Base-by-base conservation (phyloP, 2,797 vertebrate genomes). In the Euphonia xanthogaster region DNA sequence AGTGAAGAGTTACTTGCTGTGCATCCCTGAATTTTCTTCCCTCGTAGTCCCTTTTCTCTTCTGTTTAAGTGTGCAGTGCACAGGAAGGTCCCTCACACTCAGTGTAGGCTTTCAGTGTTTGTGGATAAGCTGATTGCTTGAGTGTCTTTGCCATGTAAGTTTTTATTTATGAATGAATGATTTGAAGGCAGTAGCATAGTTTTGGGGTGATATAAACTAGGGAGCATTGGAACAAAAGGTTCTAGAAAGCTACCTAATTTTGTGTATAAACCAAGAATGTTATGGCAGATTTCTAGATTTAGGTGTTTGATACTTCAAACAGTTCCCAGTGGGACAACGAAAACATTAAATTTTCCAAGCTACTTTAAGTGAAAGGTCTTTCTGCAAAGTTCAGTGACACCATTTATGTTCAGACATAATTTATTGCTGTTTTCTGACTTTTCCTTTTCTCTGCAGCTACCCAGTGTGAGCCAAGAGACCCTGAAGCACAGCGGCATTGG, bases 401-500 rank as follows among this genome's bases (percentile, higher is more conserved):
- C 8, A 4, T 58, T 88, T 30, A 62, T 31, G 44, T 67, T 80
- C 54, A 62, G 60, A 27, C 27, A 25, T 37, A 10, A 40, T 61
- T 67, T 70, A 20, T 62, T 76, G 48, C 22, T 53, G 0, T 45
- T 71, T 80, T 75, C 37, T 90, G 15, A 81, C 23, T 88, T 63
- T 94, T 35, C 83, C 25, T 90, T 61, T 95, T 37, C 84, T 91
- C 55, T 90, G 48, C 96, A 99, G 99, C 98, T 99, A 42, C 99
- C 99, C 95, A 99, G 99, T 19, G 99, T 99, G 78, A 99, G 99
- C 79, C 99, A 99, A 93, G 99, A 99, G 97, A 99, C 99, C 0
- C 98, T 99, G 98, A 99, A 99, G 95, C 99, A 99, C 97, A 99
- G 99, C 54, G 99, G 99, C 17, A 99, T 99, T 86, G 99, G 99